These are phyloP conservation scores for Lophotis ruficrista DNA, from an alignment of 2,113 vertebrate species.

Conservation along the genomic window DNA sequence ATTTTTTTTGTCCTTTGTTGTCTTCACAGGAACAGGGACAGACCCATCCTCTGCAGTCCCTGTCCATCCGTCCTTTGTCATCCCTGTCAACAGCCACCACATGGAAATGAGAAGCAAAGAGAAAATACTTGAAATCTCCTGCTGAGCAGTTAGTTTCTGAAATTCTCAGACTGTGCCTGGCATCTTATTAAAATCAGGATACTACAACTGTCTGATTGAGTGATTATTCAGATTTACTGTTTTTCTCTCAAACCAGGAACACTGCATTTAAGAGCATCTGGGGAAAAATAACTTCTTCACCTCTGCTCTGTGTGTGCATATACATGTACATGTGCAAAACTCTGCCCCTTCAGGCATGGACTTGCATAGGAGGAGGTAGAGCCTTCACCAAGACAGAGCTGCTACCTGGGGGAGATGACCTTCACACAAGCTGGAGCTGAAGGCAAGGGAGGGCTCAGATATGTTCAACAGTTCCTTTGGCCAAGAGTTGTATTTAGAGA, in stretches of 20 bases:
- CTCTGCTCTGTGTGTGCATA: not conserved
- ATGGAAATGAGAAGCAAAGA: not conserved
- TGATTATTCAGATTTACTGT: not conserved
- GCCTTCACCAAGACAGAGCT: not conserved
- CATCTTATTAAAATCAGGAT: constrained; percentile 14
- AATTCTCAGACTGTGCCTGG: not conserved
- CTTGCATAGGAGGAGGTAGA: not conserved
- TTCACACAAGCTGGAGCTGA: not conserved
- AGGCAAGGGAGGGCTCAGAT: not conserved
- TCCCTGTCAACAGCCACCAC: not conserved
- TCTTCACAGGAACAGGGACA: constrained; percentile 3
- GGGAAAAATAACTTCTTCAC: not conserved
- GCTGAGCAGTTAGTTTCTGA: not conserved
- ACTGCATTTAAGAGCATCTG: not conserved
- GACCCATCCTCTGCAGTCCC: not conserved
- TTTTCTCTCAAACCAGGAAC: not conserved
- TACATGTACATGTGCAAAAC: not conserved
- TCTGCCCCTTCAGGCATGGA: not conserved
- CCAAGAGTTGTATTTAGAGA: not conserved
- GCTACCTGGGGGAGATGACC: not conserved
- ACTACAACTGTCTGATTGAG: not conserved
- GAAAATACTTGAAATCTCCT: not conserved
- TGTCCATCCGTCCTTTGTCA: not conserved
- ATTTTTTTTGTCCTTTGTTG: not conserved
- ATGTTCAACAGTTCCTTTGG: not conserved